Evolutionary conservation across 2,888 invertebrate genomes (phyloP).

Genomic region (Sycophila texana): DNA sequence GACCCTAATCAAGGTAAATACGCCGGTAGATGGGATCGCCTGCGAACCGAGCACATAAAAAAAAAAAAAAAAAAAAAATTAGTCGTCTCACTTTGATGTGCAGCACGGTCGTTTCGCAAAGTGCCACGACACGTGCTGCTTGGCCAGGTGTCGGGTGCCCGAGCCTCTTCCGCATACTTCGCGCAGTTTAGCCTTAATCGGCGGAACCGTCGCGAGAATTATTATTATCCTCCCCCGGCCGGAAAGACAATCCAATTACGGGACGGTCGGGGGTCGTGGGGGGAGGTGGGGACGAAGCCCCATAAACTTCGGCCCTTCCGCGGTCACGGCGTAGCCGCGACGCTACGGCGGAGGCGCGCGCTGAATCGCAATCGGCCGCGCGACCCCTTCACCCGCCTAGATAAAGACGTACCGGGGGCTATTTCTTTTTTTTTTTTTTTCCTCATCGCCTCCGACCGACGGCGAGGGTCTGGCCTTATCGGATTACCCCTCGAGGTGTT

Average conservation of each 20-base stretch:
- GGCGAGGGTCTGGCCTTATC: too few relatives aligned
- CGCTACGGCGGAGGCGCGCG: slow-evolving; percentile 21
- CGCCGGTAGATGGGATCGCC: too few relatives aligned
- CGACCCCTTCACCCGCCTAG: background rate
- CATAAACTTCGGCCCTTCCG: slow-evolving; percentile 45
- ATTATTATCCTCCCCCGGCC: slow-evolving; percentile 18
- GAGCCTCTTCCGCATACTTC: slow-evolving; percentile 27
- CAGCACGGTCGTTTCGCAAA: too few relatives aligned
- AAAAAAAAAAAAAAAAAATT: too few relatives aligned
- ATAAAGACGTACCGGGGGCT: too few relatives aligned
- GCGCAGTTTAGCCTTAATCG: slow-evolving; percentile 39
- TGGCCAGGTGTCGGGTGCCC: background rate
- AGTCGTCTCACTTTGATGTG: too few relatives aligned
- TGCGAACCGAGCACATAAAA: too few relatives aligned
- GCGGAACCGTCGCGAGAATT: slow-evolving; percentile 28
- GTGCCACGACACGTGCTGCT: too few relatives aligned
- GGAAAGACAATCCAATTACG: slow-evolving; percentile 58
- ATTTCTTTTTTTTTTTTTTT: too few relatives aligned
- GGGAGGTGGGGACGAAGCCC: slow-evolving; percentile 21
- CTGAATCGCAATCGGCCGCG: slow-evolving; percentile 42
- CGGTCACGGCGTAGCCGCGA: slow-evolving; percentile 30
- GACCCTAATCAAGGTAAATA: too few relatives aligned
- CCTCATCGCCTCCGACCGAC: too few relatives aligned
- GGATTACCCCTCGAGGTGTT: too few relatives aligned
- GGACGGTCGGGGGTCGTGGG: slow-evolving; percentile 18